Evolutionary conservation across 2,888 invertebrate genomes (phyloP), one percentile per base, ranked within the genome.

Genomic region (Steinernema carpocapsae): DNA sequence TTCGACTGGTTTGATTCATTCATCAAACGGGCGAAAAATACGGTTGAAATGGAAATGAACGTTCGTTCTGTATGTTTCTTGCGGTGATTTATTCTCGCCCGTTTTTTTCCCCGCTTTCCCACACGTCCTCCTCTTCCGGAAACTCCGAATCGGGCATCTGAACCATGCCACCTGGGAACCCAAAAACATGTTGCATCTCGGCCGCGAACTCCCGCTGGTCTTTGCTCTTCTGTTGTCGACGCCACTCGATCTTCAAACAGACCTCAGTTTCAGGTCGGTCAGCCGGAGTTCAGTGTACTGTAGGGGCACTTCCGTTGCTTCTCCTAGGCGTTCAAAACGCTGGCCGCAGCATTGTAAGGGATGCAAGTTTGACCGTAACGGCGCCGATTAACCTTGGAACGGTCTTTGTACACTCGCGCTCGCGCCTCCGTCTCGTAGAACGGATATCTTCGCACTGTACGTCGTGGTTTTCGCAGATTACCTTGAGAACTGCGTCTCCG

Each of bases 321-420:
- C 56, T 12, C 56, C 14, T 19, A 22, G 7, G 52, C 19, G 32
- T 32, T 64, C 19, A 4, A 17, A 26, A 29, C 32, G 4, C 37
- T 7, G 56, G 7, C 43, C 12, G 26, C 37, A 37, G 10, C 37
- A 37, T 10, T 6, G 37, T 37, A 37, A 37, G 64, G 19, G 32
- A 32, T 3, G 64, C 26, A 32, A 64, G 4, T 64, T 32, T 32
- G 56, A 56, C 64, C 26, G 64, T 64, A 64, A 64, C 64, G 64
- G 64, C 64, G 64, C 64, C 64, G 26, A 64, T 64, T 64, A 64
- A 64, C 64, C 64, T 64, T 64, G 64, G 64, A 64, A 64, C 64
- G 64, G 64, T 64, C 64, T 64, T 64, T 19, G 29, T 64, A 26
- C 64, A 12, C 26, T 24, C 64, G 64, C 32, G 64, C 26, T 64